Base-by-base conservation (phyloP, 2,113 vertebrate genomes). In the Fregata magnificens region DNA sequence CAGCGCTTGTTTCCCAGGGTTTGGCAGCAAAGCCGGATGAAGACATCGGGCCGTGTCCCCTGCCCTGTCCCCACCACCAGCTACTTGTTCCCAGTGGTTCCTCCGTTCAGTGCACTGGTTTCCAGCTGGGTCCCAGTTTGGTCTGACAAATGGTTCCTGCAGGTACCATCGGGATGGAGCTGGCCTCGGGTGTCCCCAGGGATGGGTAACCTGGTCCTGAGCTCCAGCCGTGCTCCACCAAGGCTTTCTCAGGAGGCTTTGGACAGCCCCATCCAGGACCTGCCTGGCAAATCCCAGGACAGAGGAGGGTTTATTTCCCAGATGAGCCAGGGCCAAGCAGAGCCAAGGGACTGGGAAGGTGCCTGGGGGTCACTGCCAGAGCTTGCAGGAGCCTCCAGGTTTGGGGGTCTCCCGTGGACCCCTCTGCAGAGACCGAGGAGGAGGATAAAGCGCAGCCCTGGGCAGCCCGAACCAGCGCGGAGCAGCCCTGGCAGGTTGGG, bases 21-120 rank as follows among this genome's bases (percentile, higher is more conserved):
- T 20, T 3, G 6, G 36, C 58, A 26, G 16, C 10, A 7, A 17
- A 53, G 55, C 34, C 11, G 38, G 28, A 8, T 24, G 73, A 17
- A 34, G 66, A 7, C 6, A 24, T 26, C 59, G 13, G 15, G 0
- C 4, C 4, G 1, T 3, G 34, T 34, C 58, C 65, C 32, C 32
- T 42, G n/a, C 56, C 38, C 34, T 2, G 6, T 36, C 50, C 45
- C 53, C 22, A 3, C 4, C 36, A 2, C 24, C 38, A 34, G 13
- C 22, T 6, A 3, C 29, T 31, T 3, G 6, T 5, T 62, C 63
- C 63, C 65, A 32, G 58, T 3, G 11, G 17, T 15, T 82, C 32
- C 22, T 21, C 49, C 2, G 1, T 25, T 16, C 24, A 1, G 24
- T 1, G 13, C 8, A 2, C 79, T 53, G 70, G 32, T 79, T 79